A percentile compares a stretch with the other conserved stretches of the same genome.
These are phyloP conservation scores for Pyralis farinalis DNA, from an alignment of 2,888 invertebrate species.

Conservation along the genomic window DNA sequence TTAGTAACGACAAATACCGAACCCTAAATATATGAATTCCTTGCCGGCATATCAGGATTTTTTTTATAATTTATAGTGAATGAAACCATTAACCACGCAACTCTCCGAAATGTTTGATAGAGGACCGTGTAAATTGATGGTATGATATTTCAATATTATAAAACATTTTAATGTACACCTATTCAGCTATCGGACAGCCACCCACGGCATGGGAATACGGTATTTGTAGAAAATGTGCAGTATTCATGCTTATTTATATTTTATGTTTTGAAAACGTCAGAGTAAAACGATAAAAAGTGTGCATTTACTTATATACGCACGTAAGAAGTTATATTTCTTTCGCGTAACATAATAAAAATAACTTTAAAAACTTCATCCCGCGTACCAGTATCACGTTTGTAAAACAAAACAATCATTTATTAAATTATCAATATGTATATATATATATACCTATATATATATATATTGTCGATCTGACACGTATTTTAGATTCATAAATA, in stretches of 20 bases:
- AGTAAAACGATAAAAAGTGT: no score
- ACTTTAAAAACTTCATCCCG: no score
- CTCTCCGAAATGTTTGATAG: slow-evolving; percentile 6
- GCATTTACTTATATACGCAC: no score
- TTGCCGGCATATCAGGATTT: slow-evolving; percentile 3
- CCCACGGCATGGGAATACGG: neutral
- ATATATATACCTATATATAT: no score
- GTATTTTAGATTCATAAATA: no score
- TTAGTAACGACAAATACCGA: neutral
- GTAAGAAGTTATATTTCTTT: no score
- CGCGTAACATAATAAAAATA: no score
- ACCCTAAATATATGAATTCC: neutral
- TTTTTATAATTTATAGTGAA: slow-evolving; percentile 30
- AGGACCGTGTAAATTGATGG: slow-evolving; percentile 10
- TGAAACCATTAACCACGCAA: slow-evolving; percentile 35
- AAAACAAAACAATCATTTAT: no score
- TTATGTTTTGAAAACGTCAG: no score
- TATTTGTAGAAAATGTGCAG: neutral
- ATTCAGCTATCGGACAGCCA: neutral
- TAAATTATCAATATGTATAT: no score
- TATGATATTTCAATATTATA: slow-evolving; percentile 8
- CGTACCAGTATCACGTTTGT: no score
- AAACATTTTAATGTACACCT: slow-evolving; percentile 1
- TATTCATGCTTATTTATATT: neutral
- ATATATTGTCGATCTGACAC: no score